Evolutionary conservation across 2,888 invertebrate species (phyloP).

Genomic region (Diplolepis rosae): DNA sequence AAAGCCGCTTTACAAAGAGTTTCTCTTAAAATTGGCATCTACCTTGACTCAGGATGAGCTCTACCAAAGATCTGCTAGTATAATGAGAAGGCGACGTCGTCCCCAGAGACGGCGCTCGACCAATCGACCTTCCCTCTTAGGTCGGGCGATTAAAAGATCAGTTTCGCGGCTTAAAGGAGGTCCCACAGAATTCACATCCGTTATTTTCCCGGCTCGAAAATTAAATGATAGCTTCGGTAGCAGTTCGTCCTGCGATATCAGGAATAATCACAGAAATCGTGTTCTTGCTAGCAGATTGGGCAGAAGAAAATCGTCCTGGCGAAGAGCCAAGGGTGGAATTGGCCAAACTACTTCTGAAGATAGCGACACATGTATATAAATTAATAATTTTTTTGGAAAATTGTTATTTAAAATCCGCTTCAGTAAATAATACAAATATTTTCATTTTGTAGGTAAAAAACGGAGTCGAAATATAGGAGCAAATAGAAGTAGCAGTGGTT

Average conservation of each 20-base stretch:
- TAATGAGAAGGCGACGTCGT: constrained; percentile 82
- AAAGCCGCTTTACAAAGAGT: constrained; percentile 93
- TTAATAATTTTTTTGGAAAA: not conserved
- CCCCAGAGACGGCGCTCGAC: constrained; percentile 66
- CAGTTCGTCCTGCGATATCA: constrained; percentile 69
- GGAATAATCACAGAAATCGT: constrained; percentile 64
- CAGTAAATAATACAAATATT: not conserved
- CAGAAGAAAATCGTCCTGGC: constrained; percentile 63
- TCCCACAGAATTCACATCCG: constrained; percentile 73
- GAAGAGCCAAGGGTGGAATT: constrained; percentile 51
- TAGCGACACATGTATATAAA: constrained; percentile 69
- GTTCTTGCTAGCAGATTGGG: constrained; percentile 64
- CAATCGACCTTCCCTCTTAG: constrained; percentile 63
- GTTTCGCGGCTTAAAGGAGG: constrained; percentile 68
- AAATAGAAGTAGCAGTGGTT: constrained; percentile 77
- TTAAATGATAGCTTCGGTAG: constrained; percentile 70
- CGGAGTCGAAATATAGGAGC: constrained; percentile 54
- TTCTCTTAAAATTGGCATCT: constrained; percentile 88
- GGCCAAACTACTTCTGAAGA: constrained; percentile 70
- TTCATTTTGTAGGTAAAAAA: constrained; percentile 39
- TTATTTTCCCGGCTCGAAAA: constrained; percentile 70
- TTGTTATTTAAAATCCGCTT: not conserved
- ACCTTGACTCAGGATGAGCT: constrained; percentile 94
- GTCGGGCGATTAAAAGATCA: constrained; percentile 70
- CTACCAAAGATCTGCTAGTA: constrained; percentile 90